Evolutionary conservation across 2,888 invertebrate species (phyloP), one percentile per base, ranked within the genome.

Genomic region (Nemurella pictetii): DNA sequence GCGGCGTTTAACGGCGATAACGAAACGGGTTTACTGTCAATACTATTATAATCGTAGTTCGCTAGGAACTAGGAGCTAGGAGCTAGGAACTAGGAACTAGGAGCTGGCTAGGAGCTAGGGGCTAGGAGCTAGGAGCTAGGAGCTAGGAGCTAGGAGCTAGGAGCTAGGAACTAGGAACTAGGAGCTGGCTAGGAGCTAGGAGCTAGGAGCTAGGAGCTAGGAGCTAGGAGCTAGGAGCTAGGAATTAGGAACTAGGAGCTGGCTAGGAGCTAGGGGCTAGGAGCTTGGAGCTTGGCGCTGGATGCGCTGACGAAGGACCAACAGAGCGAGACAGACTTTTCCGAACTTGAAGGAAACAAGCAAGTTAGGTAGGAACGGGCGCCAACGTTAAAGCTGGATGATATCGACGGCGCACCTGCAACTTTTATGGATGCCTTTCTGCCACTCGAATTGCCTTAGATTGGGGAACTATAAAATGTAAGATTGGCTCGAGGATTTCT

Each of bases 401-500:
- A 78, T 78, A 78, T 28, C 28, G 28, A 12, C 15, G 78, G 78
- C 30, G 30, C 78, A 78, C 78, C 78, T 78, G 78, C 28, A 27
- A 78, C 78, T 78, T 78, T 78, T 78, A 78, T 78, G 28, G 78
- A 28, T 78, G 9, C 78, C 28, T n/a, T 55, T 55, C 55, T 55
- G 55, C 55, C 12, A n/a, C 29, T 28, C 78, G 78, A 27, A 78
- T 7, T 78, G 78, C 78, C 28, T 28, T 27, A 30, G 78, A 78
- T 78, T 27, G 78, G 78, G 78, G 78, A 78, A 29, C 30, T 30
- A 78, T 78, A 78, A 78, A 78, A 78, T 78, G 78, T 28, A 30
- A 78, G 78, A 78, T 78, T 78, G 78, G 30, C 28, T 78, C 78
- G 78, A 28, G n/a, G n/a, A n/a, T 28, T 30, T 29, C 28, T 29